Conservation (phyloP, 37 sponge, comb jelly and placozoan genomes). For the Chondrilla cf. caribensis region DNA sequence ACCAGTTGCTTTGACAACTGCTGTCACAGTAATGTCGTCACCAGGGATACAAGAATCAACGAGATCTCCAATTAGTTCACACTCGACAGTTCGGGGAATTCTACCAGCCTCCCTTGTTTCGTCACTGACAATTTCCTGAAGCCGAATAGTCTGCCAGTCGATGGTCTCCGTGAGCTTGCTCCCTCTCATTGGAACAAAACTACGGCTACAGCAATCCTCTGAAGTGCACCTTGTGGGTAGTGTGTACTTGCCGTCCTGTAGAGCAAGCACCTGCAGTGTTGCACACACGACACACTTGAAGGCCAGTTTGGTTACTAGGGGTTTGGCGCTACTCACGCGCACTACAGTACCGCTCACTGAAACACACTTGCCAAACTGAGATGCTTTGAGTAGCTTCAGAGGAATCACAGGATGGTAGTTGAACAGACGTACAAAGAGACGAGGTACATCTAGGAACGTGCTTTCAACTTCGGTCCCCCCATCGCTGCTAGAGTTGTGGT, state of each 20-base stretch:
- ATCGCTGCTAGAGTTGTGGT: not conserved
- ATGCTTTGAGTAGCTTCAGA: conserved; percentile 70
- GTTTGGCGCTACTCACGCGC: conserved; percentile 85
- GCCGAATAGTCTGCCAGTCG: conserved; percentile 83
- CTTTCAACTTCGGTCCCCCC: not conserved
- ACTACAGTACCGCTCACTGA: conserved; percentile 91
- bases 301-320: conserved; percentile 83
- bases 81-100: conserved; percentile 90
- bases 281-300: conserved; percentile 81
- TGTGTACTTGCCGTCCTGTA: conserved; percentile 90
- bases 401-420: conserved; percentile 69
- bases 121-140: conserved; percentile 79
- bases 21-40: conserved; percentile 89
- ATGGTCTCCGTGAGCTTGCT: conserved; percentile 76
- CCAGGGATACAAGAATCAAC: conserved; percentile 95
- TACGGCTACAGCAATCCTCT: conserved; percentile 55
- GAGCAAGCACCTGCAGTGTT: conserved; percentile 40
- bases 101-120: conserved; percentile 79
- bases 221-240: conserved; percentile 72
- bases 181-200: conserved; percentile 66
- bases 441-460: not conserved
- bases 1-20: conserved; percentile 90
- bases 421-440: conserved; percentile 40
- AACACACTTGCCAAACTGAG: conserved; percentile 81
- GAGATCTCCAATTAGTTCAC: conserved; percentile 88